Evolutionary conservation across 2,888 invertebrate genomes (phyloP).

Genomic region (Rhamphomyia laevipes): DNA sequence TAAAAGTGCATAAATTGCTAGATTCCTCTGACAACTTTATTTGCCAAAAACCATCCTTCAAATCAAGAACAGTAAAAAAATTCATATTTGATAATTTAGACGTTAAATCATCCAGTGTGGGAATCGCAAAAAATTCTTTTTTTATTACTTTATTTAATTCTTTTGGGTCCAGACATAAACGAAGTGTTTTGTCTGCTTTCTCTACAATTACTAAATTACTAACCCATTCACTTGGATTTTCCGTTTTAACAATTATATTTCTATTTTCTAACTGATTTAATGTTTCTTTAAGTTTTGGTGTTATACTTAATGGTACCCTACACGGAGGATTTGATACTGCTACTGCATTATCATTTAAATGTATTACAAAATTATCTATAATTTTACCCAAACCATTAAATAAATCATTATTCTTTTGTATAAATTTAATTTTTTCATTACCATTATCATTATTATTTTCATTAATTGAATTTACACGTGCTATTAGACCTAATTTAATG

Average conservation of each 20-base stretch:
- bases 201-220: constrained; percentile 8
- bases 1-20: constrained; percentile 14
- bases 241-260: neutral
- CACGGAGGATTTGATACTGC: constrained; percentile 3
- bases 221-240: neutral
- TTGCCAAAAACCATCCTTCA: constrained; percentile 17
- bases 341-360: neutral
- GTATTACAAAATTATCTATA: neutral
- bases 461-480: too few relatives aligned
- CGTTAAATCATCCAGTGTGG: constrained; percentile 17
- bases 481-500: too few relatives aligned
- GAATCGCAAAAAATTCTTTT: constrained; percentile 16
- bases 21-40: constrained; percentile 6
- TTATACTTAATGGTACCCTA: neutral
- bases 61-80: constrained; percentile 17
- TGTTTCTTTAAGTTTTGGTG: neutral
- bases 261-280: neutral
- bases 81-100: constrained; percentile 14
- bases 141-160: constrained; percentile 17
- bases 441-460: too few relatives aligned
- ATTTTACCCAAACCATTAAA: constrained; percentile 5
- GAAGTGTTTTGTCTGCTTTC: constrained; percentile 14
- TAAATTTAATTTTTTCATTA: too few relatives aligned
- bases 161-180: constrained; percentile 22
- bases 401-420: constrained; percentile 2